Evolutionary conservation across 2,113 vertebrate species (phyloP).

Genomic region (Xyliphius kryptos): DNA sequence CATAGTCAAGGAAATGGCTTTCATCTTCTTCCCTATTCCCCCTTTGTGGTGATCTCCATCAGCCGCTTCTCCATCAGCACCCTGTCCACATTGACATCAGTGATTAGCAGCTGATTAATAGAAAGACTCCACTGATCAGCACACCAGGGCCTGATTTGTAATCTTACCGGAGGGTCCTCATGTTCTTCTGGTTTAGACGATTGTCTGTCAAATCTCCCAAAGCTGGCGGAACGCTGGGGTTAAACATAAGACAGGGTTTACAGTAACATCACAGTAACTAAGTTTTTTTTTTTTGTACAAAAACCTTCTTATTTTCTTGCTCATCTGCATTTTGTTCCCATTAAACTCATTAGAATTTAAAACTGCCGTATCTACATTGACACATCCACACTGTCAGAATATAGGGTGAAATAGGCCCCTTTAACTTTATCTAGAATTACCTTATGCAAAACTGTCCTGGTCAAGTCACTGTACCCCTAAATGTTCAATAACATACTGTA

Average conservation of each 20-base stretch:
- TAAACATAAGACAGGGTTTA: conserved; percentile 41
- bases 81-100: conserved; percentile 39
- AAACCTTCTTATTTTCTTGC: too few species aligned
- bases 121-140: neutral
- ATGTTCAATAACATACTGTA: too few species aligned
- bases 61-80: conserved; percentile 51
- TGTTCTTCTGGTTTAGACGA: conserved; percentile 57
- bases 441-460: too few species aligned
- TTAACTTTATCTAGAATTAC: too few species aligned
- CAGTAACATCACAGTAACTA: neutral
- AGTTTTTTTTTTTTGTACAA: too few species aligned
- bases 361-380: too few species aligned
- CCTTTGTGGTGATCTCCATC: conserved; percentile 58
- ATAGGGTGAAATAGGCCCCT: too few species aligned
- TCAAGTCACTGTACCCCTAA: too few species aligned
- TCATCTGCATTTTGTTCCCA: too few species aligned
- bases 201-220: conserved; percentile 68
- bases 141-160: neutral
- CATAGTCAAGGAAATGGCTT: conserved; percentile 73
- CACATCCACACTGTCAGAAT: too few species aligned
- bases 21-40: conserved; percentile 69
- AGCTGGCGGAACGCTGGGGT: conserved; percentile 67
- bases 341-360: too few species aligned
- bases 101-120: neutral
- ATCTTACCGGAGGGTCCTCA: conserved; percentile 51